Conservation (phyloP, 2,888 invertebrate genomes). For the Ormyrus pomaceus region DNA sequence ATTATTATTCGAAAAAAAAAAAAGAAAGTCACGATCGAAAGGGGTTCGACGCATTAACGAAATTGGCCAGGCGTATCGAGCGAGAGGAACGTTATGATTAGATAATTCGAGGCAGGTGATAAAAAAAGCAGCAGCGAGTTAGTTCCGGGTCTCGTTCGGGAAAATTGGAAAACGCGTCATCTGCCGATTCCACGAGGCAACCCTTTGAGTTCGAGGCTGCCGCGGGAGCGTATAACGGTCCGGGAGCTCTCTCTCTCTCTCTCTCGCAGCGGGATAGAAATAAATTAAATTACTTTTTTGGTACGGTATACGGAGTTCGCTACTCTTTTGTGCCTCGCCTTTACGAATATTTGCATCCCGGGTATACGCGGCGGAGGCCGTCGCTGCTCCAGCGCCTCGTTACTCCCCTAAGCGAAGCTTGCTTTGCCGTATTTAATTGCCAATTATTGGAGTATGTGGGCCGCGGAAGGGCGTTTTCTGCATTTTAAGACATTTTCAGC, state of each 20-base stretch:
- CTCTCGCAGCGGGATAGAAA: slow-evolving; percentile 68
- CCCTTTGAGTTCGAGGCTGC: slow-evolving; percentile 63
- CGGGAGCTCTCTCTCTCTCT: slow-evolving; percentile 60
- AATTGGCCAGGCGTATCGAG: too few species aligned
- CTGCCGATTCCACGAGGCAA: slow-evolving; percentile 63
- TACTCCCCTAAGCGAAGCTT: neutral
- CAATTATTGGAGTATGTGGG: slow-evolving; percentile 7
- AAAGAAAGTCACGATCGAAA: too few species aligned
- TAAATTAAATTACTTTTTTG: slow-evolving; percentile 69
- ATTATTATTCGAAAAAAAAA: too few species aligned
- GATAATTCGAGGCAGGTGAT: slow-evolving; percentile 51
- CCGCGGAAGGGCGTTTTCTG: too few species aligned
- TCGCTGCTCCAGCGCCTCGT: neutral
- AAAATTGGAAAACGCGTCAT: slow-evolving; percentile 72
- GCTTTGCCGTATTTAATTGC: neutral
- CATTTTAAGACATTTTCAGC: too few species aligned
- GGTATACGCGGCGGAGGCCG: slow-evolving; percentile 50
- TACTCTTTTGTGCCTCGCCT: slow-evolving; percentile 28
- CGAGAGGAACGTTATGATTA: neutral
- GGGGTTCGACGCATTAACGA: too few species aligned
- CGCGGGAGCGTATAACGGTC: slow-evolving; percentile 25
- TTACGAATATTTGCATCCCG: slow-evolving; percentile 63
- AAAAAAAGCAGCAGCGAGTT: slow-evolving; percentile 59
- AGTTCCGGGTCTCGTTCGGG: slow-evolving; percentile 70
- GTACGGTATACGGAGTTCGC: neutral